Evolutionary conservation across 2,113 vertebrate genomes (phyloP).

Genomic region (Actinemys pallida): DNA sequence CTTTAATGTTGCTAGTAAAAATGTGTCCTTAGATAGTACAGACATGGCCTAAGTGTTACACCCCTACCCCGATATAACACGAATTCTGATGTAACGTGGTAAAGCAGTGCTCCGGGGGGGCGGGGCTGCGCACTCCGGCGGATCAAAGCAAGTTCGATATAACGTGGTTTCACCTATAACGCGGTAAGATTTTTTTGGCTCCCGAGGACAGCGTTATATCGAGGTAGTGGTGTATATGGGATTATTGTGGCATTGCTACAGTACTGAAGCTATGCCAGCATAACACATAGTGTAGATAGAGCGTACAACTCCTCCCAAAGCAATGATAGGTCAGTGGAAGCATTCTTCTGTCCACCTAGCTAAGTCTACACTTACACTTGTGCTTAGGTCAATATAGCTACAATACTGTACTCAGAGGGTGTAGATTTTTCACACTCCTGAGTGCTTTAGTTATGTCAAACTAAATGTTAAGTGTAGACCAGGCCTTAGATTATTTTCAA

Average conservation of each 20-base stretch:
- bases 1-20: not conserved
- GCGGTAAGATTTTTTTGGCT: too few relatives aligned
- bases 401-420: not conserved
- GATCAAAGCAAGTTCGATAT: too few relatives aligned
- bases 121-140: too few relatives aligned
- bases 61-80: too few relatives aligned
- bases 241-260: not conserved
- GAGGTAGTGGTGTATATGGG: not conserved
- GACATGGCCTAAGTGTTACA: too few relatives aligned
- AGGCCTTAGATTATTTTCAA: not conserved
- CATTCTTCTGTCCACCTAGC: not conserved
- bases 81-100: too few relatives aligned
- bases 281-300: not conserved
- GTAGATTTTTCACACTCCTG: not conserved
- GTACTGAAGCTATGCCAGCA: not conserved
- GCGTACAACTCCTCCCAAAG: not conserved
- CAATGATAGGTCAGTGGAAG: not conserved
- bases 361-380: not conserved
- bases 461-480: not conserved
- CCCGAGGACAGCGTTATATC: too few relatives aligned
- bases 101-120: too few relatives aligned
- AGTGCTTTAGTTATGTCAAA: not conserved
- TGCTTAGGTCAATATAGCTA: not conserved
- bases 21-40: not conserved
- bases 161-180: too few relatives aligned